Evolutionary conservation across 2,888 invertebrate genomes (phyloP).

Genomic region (Apodemia hepburni): DNA sequence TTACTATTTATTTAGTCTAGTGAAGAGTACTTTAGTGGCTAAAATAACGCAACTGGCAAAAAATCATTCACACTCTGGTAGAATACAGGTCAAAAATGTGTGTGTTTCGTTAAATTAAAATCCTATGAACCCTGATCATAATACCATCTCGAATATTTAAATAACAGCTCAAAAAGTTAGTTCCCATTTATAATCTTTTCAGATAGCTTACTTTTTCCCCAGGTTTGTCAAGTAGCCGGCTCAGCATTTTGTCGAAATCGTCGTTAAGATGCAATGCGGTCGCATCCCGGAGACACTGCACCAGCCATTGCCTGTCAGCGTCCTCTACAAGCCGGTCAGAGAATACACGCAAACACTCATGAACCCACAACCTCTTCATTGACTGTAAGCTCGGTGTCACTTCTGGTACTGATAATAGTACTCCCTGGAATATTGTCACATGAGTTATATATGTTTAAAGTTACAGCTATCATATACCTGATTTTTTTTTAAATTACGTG

Average conservation of each 20-base stretch:
- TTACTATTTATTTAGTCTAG: too few relatives aligned
- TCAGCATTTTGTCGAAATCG: constrained; percentile 85
- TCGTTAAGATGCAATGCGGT: constrained; percentile 81
- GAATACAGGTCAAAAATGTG: too few relatives aligned
- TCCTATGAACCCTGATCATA: too few relatives aligned
- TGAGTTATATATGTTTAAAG: neutral
- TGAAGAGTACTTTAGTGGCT: too few relatives aligned
- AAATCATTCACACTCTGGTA: too few relatives aligned
- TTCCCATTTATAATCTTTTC: neutral
- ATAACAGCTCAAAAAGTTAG: too few relatives aligned
- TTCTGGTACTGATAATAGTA: constrained; percentile 94
- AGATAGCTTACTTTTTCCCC: constrained; percentile 41
- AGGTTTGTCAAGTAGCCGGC: constrained; percentile 71
- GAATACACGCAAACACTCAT: constrained; percentile 95
- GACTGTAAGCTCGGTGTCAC: constrained; percentile 91
- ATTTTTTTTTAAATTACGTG: too few relatives aligned
- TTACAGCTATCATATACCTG: too few relatives aligned
- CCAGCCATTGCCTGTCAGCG: constrained; percentile 90
- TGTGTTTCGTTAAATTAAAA: too few relatives aligned
- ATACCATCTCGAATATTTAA: too few relatives aligned
- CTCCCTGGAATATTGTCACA: constrained; percentile 81
- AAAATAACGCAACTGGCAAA: too few relatives aligned
- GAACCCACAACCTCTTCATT: constrained; percentile 96
- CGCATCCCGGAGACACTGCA: constrained; percentile 83
- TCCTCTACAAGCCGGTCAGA: constrained; percentile 95